phyloP scores from a whole-genome alignment of 2,888 invertebrate species.

The Pherbina coryleti region DNA sequence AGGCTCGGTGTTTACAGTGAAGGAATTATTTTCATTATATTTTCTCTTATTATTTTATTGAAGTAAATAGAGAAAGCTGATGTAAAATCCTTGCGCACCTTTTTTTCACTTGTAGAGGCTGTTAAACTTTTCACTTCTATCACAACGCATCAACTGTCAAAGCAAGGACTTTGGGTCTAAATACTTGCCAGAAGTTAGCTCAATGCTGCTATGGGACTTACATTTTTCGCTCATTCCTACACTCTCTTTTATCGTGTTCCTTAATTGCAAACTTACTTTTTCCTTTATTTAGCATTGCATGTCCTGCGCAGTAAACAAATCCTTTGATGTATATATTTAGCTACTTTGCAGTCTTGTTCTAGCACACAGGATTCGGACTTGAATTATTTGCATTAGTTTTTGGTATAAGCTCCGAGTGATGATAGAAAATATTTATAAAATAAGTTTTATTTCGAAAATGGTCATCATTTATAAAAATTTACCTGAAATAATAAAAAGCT shows the following conservation, averaged over 20 bases:
- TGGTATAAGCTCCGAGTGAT: too few relatives aligned
- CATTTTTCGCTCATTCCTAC: not conserved
- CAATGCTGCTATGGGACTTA: not conserved
- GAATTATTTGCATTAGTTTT: too few relatives aligned
- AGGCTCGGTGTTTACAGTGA: constrained; percentile 23
- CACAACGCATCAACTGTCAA: not conserved
- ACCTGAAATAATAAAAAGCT: too few relatives aligned
- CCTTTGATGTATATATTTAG: not conserved
- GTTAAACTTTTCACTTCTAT: constrained; percentile 4
- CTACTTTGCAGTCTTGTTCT: too few relatives aligned
- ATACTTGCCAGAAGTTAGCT: not conserved
- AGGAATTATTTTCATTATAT: constrained; percentile 17
- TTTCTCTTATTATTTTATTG: constrained; percentile 20
- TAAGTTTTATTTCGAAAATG: too few relatives aligned
- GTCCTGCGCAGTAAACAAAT: constrained; percentile 11
- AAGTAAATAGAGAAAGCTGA: not conserved
- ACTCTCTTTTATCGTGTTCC: not conserved
- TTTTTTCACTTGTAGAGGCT: not conserved
- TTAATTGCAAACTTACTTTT: too few relatives aligned
- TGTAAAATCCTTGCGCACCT: not conserved
- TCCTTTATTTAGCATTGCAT: not conserved
- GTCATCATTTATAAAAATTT: too few relatives aligned
- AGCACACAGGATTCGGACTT: too few relatives aligned
- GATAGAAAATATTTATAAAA: too few relatives aligned
- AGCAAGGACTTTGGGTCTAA: not conserved